Conservation (phyloP, 1,140 invertebrate species). For the Listronotus bonariensis region DNA sequence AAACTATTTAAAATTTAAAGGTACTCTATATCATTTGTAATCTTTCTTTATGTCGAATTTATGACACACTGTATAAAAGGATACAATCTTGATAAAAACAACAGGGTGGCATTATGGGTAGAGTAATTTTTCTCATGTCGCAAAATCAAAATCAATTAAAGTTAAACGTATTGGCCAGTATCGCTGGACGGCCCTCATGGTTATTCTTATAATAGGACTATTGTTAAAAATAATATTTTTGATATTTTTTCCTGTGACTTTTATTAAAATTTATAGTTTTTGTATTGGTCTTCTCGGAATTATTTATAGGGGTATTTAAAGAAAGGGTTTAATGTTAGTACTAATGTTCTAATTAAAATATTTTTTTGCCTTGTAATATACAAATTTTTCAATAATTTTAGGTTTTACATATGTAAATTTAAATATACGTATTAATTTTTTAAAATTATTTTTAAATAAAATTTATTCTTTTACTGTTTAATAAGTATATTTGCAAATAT, state of each 20-base stretch:
- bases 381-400: no score
- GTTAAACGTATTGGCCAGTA: neutral
- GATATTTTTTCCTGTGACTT: neutral
- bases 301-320: neutral
- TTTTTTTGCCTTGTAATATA: no score
- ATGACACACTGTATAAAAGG: neutral
- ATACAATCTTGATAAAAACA: conserved; percentile 15
- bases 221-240: conserved; percentile 1
- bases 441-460: no score
- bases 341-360: no score
- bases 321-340: no score
- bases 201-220: conserved; percentile 1
- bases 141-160: conserved; percentile 4
- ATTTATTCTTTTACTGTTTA: no score
- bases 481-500: no score
- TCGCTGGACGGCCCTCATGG: conserved; percentile 6
- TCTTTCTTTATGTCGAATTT: no score
- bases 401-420: no score
- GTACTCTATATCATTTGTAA: no score
- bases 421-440: no score
- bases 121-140: neutral
- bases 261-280: conserved; percentile 15
- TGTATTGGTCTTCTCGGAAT: neutral
- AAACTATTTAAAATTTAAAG: no score
- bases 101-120: neutral